A percentile compares a stretch with the other conserved stretches of the same genome.
phyloP scores from a whole-genome alignment of 2,888 invertebrate species.

The Tetragonisca angustula region DNA sequence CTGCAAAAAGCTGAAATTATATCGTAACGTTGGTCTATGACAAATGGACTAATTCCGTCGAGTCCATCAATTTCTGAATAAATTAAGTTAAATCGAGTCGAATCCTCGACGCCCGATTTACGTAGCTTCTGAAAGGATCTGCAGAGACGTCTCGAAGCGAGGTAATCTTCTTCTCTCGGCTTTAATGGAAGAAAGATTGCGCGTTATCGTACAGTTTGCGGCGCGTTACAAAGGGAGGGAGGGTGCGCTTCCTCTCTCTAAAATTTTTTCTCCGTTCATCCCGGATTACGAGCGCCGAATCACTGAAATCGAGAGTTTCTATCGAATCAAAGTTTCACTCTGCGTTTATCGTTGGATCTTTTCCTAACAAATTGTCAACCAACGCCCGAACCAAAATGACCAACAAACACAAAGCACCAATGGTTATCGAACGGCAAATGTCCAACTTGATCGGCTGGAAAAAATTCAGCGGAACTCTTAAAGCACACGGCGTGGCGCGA shows the following conservation, averaged over 20 bases:
- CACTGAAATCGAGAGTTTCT: background rate
- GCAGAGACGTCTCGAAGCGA: background rate
- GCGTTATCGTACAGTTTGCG: background rate
- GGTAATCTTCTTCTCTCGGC: background rate
- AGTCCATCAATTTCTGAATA: background rate
- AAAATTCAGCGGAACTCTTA: background rate
- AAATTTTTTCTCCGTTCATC: background rate
- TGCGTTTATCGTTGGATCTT: background rate
- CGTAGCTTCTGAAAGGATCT: too few species aligned
- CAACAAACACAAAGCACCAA: background rate
- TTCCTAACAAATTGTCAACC: background rate
- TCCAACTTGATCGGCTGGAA: background rate
- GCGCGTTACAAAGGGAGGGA: background rate
- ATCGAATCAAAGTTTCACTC: background rate
- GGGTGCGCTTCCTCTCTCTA: background rate
- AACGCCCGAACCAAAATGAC: background rate
- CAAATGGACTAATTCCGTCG: background rate
- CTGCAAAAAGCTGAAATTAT: background rate
- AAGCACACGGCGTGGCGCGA: too few species aligned
- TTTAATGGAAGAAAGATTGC: conserved; percentile 7
- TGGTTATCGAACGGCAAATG: background rate
- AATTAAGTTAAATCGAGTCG: background rate
- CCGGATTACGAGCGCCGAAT: background rate
- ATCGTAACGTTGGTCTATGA: background rate
- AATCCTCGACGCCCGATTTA: background rate